Evolutionary conservation across 2,888 invertebrate species (phyloP).

Genomic region (Drosophila monieri): DNA sequence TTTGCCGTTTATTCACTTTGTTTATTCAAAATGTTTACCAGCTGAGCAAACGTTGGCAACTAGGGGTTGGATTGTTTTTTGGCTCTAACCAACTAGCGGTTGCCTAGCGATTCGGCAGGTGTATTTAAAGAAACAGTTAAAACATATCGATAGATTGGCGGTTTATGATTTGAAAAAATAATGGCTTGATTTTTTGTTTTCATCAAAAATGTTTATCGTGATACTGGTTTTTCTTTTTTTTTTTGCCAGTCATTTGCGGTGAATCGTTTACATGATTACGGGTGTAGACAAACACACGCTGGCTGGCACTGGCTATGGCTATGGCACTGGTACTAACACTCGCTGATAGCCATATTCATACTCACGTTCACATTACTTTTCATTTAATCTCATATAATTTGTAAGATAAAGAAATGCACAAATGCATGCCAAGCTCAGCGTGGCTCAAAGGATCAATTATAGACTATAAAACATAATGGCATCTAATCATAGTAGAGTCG

Average conservation of each 20-base stretch:
- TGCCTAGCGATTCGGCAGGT: constrained; percentile 22
- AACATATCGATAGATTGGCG: constrained; percentile 11
- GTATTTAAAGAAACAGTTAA: background rate
- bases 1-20: constrained; percentile 28
- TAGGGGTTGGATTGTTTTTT: constrained; percentile 15
- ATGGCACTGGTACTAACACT: constrained; percentile 19
- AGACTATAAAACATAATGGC: constrained; percentile 84
- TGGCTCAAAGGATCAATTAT: constrained; percentile 80
- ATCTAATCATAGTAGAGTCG: constrained; percentile 84
- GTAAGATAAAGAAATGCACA: constrained; percentile 76
- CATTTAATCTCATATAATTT: constrained; percentile 76
- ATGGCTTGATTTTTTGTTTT: background rate
- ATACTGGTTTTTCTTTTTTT: background rate
- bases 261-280: constrained; percentile 48
- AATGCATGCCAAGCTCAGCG: constrained; percentile 53
- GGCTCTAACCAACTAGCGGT: constrained; percentile 21
- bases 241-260: constrained; percentile 24
- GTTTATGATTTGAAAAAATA: background rate
- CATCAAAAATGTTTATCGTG: constrained; percentile 2
- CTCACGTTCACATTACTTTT: constrained; percentile 67
- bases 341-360: constrained; percentile 18
- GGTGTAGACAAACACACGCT: constrained; percentile 9
- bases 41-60: constrained; percentile 35
- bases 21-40: constrained; percentile 12
- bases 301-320: constrained; percentile 6